Percentiles rank a stretch among this genome's conserved stretches.
phyloP scores from a whole-genome alignment of 2,888 invertebrate genomes.

The Aelia acuminata region DNA sequence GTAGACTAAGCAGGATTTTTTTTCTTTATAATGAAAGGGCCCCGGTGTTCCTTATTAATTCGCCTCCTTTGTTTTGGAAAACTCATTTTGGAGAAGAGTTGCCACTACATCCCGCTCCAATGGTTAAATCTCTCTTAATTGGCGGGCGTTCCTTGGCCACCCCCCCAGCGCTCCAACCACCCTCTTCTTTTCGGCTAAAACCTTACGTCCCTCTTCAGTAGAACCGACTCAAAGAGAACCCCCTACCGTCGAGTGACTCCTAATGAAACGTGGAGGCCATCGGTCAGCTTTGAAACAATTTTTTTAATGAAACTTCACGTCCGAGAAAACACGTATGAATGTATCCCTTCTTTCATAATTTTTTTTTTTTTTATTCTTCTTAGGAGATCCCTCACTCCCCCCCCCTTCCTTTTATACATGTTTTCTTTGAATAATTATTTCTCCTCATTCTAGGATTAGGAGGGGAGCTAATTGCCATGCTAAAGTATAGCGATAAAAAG shows the following conservation, averaged over 20 bases:
- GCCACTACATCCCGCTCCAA: slow-evolving; percentile 57
- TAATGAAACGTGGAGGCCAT: slow-evolving; percentile 55
- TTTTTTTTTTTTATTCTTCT: slow-evolving; percentile 28
- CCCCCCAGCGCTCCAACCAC: not conserved
- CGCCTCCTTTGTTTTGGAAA: slow-evolving; percentile 57
- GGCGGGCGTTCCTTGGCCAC: slow-evolving; percentile 53
- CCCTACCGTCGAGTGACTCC: slow-evolving; percentile 52
- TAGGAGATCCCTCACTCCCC: not conserved
- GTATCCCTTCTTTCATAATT: slow-evolving; percentile 21
- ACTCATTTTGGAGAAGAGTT: slow-evolving; percentile 58
- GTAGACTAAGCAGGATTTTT: slow-evolving; percentile 54
- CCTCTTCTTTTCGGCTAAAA: slow-evolving; percentile 48
- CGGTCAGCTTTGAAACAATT: slow-evolving; percentile 22
- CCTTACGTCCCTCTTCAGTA: slow-evolving; percentile 51
- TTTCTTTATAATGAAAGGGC: slow-evolving; percentile 57
- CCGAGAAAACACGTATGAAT: slow-evolving; percentile 30
- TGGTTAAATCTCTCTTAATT: slow-evolving; percentile 58
- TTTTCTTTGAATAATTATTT: slow-evolving; percentile 24
- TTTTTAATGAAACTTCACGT: slow-evolving; percentile 53
- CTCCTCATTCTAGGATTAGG: not conserved
- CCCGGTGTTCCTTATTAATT: slow-evolving; percentile 58
- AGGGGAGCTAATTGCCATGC: not conserved
- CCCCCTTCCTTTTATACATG: no score
- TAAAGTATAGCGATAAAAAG: not conserved
- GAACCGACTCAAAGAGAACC: slow-evolving; percentile 52